Base-by-base conservation (phyloP, 2,797 vertebrate species). In the Myripristis jacobus region DNA sequence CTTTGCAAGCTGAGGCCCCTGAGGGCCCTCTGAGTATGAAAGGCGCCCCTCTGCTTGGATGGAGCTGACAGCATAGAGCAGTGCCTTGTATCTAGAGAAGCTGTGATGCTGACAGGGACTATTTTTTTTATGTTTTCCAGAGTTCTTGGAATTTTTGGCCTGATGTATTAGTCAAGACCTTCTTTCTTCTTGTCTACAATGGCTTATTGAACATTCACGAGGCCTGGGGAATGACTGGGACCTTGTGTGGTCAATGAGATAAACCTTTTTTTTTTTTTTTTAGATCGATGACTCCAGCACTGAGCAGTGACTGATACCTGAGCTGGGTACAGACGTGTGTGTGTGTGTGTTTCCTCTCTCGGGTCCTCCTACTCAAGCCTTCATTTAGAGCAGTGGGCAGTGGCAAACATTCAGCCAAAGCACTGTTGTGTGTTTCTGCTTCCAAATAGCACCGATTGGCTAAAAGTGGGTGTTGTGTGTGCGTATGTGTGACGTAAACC, bases 271-370 rank as follows among this genome's bases (percentile, higher is more conserved):
- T 52, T 47, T n/a, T 38, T 25, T 57, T 43, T 47, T 63, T 52
- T 47, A 31, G 38, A 27, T 3, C 1, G 21, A 27, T 67, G 75
- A 84, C 66, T 75, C 41, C 41, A 6, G 44, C 67, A 41, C 57
- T 46, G 78, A 81, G 66, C 29, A 1, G 61, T 6, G 56, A 54
- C 58, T n/a, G 55, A 70, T 3, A 59, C 60, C 63, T 61, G 72
- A 74, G 76, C 72, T 29, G 21, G 29, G 56, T 54, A 41, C 38
- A 41, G 38, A 41, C 38, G 38, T 16, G 38, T 41, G 38, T 15
- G 22, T 52, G 48, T 24, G 48, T 12, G 22, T 29, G 50, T 47
- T 54, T 65, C 46, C 63, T 63, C 36, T 72, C 65, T 22, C 6
- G 58, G 57, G 50, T 50, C 34, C n/a, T 48, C 50, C 19, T 18